phyloP scores from a whole-genome alignment of 2,888 invertebrate species.

The Apomyelois bistriatella region DNA sequence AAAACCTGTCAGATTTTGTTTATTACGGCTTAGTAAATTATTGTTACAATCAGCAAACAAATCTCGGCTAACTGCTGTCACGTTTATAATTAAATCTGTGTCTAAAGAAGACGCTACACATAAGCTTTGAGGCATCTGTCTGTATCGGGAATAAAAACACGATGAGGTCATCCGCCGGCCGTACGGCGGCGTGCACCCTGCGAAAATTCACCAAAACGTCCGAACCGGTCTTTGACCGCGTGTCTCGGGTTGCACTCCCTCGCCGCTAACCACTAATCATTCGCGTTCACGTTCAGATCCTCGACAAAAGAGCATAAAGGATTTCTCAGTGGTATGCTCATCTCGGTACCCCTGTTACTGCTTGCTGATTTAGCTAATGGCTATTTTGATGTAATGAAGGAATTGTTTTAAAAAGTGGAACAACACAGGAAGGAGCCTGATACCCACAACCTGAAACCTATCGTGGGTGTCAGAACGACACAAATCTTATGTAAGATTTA shows the following conservation, averaged over 20 bases:
- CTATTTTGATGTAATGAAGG: too few species aligned
- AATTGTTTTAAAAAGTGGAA: too few species aligned
- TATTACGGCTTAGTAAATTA: too few species aligned
- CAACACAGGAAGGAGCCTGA: too few species aligned
- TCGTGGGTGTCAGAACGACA: too few species aligned
- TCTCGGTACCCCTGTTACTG: not conserved
- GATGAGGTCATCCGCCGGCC: constrained; percentile 65
- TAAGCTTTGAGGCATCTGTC: constrained; percentile 22
- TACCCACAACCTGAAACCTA: too few species aligned
- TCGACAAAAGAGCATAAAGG: not conserved
- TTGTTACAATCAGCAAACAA: constrained; percentile 5
- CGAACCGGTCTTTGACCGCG: constrained; percentile 74
- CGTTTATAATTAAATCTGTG: constrained; percentile 11
- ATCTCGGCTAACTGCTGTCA: constrained; percentile 6
- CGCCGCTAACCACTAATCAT: constrained; percentile 52
- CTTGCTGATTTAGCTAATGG: too few species aligned
- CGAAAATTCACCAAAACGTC: constrained; percentile 66
- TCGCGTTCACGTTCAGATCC: constrained; percentile 37
- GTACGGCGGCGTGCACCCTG: constrained; percentile 42
- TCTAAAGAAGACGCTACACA: constrained; percentile 5
- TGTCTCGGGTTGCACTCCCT: constrained; percentile 49
- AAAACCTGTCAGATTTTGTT: not conserved
- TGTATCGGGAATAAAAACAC: constrained; percentile 39
- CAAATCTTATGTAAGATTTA: too few species aligned
- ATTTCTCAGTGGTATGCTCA: too few species aligned